Evolutionary conservation across 2,888 invertebrate genomes (phyloP).

Genomic region (Cheilosia urbana): DNA sequence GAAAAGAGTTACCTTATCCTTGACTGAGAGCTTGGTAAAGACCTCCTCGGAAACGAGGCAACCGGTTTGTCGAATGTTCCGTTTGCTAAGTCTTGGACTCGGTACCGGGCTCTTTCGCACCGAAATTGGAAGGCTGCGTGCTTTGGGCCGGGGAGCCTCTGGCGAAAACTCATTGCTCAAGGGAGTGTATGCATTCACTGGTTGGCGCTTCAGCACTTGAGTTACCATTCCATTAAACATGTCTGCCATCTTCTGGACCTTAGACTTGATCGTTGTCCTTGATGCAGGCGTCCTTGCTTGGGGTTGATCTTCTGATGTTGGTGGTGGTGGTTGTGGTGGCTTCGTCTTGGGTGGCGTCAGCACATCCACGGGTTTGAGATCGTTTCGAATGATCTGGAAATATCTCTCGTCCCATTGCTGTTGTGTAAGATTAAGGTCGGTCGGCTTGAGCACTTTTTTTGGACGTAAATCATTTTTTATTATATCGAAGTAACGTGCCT

Average conservation of each 20-base stretch:
- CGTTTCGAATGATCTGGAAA: conserved; percentile 16
- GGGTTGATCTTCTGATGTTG: too few species aligned
- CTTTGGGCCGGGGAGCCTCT: conserved; percentile 37
- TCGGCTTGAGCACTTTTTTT: conserved; percentile 53
- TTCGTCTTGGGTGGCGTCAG: background rate
- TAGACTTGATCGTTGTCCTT: conserved; percentile 63
- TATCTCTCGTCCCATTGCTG: conserved; percentile 41
- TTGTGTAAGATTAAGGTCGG: conserved; percentile 51
- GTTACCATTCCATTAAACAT: conserved; percentile 80
- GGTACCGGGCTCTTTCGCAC: background rate
- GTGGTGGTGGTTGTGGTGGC: background rate
- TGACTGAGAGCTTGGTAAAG: conserved; percentile 80
- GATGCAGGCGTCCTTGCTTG: background rate
- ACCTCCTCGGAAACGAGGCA: conserved; percentile 81
- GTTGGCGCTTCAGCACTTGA: conserved; percentile 77
- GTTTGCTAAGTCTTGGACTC: conserved; percentile 17
- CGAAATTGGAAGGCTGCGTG: background rate
- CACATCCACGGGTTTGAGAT: conserved; percentile 7
- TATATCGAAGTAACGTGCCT: conserved; percentile 43
- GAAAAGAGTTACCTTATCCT: conserved; percentile 81
- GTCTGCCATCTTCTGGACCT: conserved; percentile 81
- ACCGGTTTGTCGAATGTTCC: conserved; percentile 49
- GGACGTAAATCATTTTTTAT: conserved; percentile 16
- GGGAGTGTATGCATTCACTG: conserved; percentile 71
- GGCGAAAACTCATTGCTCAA: conserved; percentile 76